Percentiles rank a stretch among this genome's conserved stretches.
Evolutionary conservation across 1,140 invertebrate genomes (phyloP).

Genomic region (Drosophila hydei): DNA sequence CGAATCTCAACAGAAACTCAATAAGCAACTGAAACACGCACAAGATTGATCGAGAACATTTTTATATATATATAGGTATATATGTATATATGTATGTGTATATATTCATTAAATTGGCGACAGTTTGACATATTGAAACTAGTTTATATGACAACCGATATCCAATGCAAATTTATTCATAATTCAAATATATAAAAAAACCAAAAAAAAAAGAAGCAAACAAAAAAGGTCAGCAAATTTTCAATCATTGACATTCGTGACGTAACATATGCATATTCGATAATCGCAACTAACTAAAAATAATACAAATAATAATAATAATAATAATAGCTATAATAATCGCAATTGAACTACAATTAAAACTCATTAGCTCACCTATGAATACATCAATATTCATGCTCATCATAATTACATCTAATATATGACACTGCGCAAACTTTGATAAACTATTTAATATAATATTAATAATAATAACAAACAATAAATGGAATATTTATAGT

Average conservation of each 20-base stretch:
- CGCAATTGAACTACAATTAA: slow-evolving; percentile 62
- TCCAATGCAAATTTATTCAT: slow-evolving; percentile 31
- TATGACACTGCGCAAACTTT: slow-evolving; percentile 42
- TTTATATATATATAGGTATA: slow-evolving; percentile 9
- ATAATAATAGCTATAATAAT: slow-evolving; percentile 50
- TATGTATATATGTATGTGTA: slow-evolving; percentile 18
- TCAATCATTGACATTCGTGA: slow-evolving; percentile 42
- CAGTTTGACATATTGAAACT: slow-evolving; percentile 26
- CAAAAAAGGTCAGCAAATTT: slow-evolving; percentile 20
- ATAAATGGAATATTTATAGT: slow-evolving; percentile 69
- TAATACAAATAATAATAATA: slow-evolving; percentile 39
- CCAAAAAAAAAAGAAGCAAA: neutral
- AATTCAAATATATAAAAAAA: slow-evolving; percentile 21
- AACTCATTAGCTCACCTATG: slow-evolving; percentile 51
- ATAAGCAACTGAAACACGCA: slow-evolving; percentile 64
- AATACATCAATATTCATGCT: slow-evolving; percentile 18
- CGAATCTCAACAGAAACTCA: slow-evolving; percentile 28
- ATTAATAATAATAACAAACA: slow-evolving; percentile 35
- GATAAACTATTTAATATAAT: slow-evolving; percentile 53
- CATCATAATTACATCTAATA: slow-evolving; percentile 8
- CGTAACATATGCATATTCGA: slow-evolving; percentile 60
- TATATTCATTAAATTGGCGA: slow-evolving; percentile 35
- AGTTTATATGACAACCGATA: slow-evolving; percentile 7
- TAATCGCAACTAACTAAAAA: slow-evolving; percentile 40
- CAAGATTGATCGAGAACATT: slow-evolving; percentile 61